Base-by-base conservation (phyloP, 2,113 vertebrate genomes). In the Aegotheles bennettii region DNA sequence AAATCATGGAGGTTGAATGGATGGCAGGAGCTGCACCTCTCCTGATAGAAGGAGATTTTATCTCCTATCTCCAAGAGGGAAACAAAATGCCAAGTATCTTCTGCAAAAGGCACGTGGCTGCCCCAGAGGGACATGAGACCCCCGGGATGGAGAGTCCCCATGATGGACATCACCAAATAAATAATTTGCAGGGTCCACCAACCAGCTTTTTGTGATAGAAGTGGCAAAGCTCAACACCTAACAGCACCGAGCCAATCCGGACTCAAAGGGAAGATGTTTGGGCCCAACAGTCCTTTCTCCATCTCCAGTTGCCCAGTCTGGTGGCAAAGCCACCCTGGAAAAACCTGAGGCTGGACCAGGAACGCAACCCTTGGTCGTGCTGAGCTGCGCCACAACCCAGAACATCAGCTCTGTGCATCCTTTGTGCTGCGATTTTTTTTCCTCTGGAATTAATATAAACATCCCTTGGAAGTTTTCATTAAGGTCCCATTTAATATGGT, bases 101-200 rank as follows among this genome's bases (percentile, higher is more conserved):
- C 57, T 31, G 13, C 57, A 9, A 60, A 67, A 42, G 38, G 29
- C 29, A 14, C 3, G 5, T 25, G 53, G 19, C 28, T 36, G 19
- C 31, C 48, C 19, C 14, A 3, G 20, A 5, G 5, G 31, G 35
- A 35, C 9, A 12, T 0, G 16, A 57, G 64, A 38, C 14, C 24
- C 35, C n/a, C 1, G 0, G 43, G 29, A 19, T 0, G 2, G 33
- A 23, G 15, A 35, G 2, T 3, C 9, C 26, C 54, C 5, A 0
- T 2, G 7, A 18, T 2, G 56, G 56, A 3, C 51, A 40, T 35
- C 51, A 14, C 29, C 67, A 18, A 60, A 5, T 20, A 12, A 28
- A 11, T 13, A 76, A 59, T 13, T 25, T 3, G 0, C 6, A 12
- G 9, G 24, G 43, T 17, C 56, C 42, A 17, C 10, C 21, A 23